Conservation (phyloP, 2,797 vertebrate species). For the Coranthus polyacanthus region DNA sequence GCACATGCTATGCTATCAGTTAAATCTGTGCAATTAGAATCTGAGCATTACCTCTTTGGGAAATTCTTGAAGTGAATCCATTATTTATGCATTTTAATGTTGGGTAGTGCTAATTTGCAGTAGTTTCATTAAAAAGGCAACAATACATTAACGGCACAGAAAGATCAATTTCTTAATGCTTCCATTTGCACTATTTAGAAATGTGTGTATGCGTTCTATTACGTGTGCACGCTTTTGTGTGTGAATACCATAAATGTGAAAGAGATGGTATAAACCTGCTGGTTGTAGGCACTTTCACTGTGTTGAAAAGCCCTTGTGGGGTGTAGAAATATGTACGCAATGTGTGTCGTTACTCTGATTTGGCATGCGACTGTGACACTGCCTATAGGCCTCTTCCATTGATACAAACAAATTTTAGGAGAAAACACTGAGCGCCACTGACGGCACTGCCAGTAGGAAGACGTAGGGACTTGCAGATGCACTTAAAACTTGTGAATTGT, state of each 20-base stretch:
- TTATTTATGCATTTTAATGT: constrained; percentile 78
- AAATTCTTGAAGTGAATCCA: constrained; percentile 69
- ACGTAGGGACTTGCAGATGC: not conserved
- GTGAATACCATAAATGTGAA: not conserved
- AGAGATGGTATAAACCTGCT: constrained; percentile 20
- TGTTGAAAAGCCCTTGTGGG: constrained; percentile 15
- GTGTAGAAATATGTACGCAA: constrained; percentile 37
- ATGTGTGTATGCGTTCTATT: constrained; percentile 12
- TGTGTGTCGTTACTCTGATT: constrained; percentile 24
- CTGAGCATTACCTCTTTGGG: constrained; percentile 55
- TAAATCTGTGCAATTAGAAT: constrained; percentile 65
- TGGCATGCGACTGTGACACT: constrained; percentile 42
- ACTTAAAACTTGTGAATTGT: constrained; percentile 25
- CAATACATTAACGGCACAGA: constrained; percentile 66
- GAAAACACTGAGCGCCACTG: constrained; percentile 2
- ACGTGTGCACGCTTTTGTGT: constrained; percentile 16
- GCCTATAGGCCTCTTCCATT: constrained; percentile 39
- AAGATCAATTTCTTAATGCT: constrained; percentile 74
- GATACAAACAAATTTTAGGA: too few relatives aligned
- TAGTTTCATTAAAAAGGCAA: constrained; percentile 76
- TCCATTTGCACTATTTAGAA: constrained; percentile 62
- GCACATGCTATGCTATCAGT: constrained; percentile 47
- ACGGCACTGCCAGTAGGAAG: constrained; percentile 2
- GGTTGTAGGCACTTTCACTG: constrained; percentile 24
- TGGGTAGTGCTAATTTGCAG: constrained; percentile 68